Percentiles rank a stretch among this genome's conserved stretches.
phyloP scores from a whole-genome alignment of 2,888 invertebrate species.

The Aleiodes testaceus region DNA sequence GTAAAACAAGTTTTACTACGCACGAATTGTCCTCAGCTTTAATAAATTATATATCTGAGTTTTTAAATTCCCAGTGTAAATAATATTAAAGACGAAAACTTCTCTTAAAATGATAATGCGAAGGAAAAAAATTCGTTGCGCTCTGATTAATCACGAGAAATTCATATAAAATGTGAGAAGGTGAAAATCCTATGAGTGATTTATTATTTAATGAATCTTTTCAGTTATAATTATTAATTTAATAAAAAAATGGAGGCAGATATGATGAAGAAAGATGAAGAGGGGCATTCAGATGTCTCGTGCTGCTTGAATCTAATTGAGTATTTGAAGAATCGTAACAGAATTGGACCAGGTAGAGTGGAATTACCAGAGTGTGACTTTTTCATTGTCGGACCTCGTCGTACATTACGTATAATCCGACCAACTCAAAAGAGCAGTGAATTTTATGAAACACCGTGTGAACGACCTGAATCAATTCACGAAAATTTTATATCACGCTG shows the following conservation, averaged over 20 bases:
- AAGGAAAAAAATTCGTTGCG: slow-evolving; percentile 11
- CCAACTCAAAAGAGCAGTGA: slow-evolving; percentile 58
- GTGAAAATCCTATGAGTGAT: slow-evolving; percentile 1
- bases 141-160: slow-evolving; percentile 20
- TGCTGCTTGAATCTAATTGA: slow-evolving; percentile 65
- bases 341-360: slow-evolving; percentile 62
- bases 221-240: background rate
- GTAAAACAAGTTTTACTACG: slow-evolving; percentile 20
- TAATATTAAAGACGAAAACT: background rate
- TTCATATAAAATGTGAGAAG: slow-evolving; percentile 10
- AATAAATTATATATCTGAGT: background rate
- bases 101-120: background rate
- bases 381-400: slow-evolving; percentile 63
- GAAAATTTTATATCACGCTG: slow-evolving; percentile 68
- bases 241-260: slow-evolving; percentile 51
- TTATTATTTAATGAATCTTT: background rate
- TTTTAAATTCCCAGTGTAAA: background rate
- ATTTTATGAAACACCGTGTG: slow-evolving; percentile 60
- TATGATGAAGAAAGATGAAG: slow-evolving; percentile 38
- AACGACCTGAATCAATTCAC: slow-evolving; percentile 65
- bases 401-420: slow-evolving; percentile 63
- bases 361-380: slow-evolving; percentile 68
- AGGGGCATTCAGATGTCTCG: slow-evolving; percentile 35
- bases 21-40: background rate
- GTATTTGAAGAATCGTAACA: slow-evolving; percentile 64